Evolutionary conservation across 2,888 invertebrate species (phyloP).

Genomic region (Fragum fragum): DNA sequence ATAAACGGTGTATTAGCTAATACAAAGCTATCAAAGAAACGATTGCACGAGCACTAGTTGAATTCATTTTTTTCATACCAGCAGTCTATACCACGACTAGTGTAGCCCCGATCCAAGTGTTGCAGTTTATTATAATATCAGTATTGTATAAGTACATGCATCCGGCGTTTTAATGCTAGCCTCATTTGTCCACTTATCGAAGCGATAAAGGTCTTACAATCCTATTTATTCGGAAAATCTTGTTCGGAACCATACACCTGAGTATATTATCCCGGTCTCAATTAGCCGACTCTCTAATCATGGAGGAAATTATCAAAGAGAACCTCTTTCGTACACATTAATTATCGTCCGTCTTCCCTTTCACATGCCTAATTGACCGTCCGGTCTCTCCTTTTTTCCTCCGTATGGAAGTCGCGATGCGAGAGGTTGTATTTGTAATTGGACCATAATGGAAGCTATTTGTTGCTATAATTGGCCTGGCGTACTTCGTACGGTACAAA

Average conservation of each 20-base stretch:
- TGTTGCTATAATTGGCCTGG: constrained; percentile 64
- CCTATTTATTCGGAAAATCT: constrained; percentile 21
- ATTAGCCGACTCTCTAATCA: constrained; percentile 26
- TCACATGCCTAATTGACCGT: constrained; percentile 63
- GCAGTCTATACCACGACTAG: too few relatives aligned
- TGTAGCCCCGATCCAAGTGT: too few relatives aligned
- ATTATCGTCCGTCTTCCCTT: constrained; percentile 63
- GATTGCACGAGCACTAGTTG: too few relatives aligned
- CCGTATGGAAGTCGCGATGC: constrained; percentile 40
- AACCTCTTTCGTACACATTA: constrained; percentile 38
- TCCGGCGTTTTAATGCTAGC: neutral
- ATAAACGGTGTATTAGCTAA: too few relatives aligned
- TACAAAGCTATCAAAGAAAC: too few relatives aligned
- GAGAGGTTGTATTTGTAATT: constrained; percentile 58
- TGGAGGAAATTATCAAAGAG: constrained; percentile 27
- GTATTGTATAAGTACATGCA: too few relatives aligned
- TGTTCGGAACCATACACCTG: constrained; percentile 14
- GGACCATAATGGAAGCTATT: constrained; percentile 66
- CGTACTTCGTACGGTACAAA: constrained; percentile 46
- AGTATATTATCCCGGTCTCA: constrained; percentile 2
- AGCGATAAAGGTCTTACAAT: constrained; percentile 4
- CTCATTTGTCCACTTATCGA: constrained; percentile 6
- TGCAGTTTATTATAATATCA: too few relatives aligned
- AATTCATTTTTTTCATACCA: too few relatives aligned
- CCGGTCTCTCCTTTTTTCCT: constrained; percentile 37